phyloP scores from a whole-genome alignment of 2,113 vertebrate species.

The Protobothrops mucrosquamatus region DNA sequence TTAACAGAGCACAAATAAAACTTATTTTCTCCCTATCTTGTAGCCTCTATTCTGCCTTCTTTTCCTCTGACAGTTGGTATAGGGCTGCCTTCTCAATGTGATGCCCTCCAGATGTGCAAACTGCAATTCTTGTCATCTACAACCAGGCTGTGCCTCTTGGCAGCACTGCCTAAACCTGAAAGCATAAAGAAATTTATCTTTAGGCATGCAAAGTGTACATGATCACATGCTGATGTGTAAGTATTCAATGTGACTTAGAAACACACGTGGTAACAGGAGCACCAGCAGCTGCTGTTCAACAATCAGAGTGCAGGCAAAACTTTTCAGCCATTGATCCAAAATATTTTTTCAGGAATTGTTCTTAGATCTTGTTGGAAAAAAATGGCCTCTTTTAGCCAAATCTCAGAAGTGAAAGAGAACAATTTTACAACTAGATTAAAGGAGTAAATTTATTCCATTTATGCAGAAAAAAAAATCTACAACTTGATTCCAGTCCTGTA shows the following conservation, averaged over 20 bases:
- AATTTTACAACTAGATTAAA: background rate
- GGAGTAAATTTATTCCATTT: background rate
- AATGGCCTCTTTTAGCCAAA: background rate
- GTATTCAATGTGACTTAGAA: background rate
- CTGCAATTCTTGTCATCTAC: background rate
- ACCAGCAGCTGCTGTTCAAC: background rate
- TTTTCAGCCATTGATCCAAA: background rate
- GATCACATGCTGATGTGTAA: background rate
- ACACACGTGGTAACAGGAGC: background rate
- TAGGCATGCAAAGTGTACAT: background rate
- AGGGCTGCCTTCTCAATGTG: background rate
- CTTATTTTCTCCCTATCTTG: background rate
- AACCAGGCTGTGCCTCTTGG: background rate
- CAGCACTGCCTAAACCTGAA: background rate
- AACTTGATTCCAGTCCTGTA: accelerated
- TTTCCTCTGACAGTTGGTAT: background rate
- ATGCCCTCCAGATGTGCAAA: background rate
- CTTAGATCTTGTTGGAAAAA: background rate
- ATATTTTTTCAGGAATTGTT: background rate
- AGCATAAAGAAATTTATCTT: background rate
- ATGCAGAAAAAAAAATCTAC: background rate
- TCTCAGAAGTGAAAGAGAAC: background rate
- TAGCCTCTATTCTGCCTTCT: background rate
- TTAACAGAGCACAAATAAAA: background rate
- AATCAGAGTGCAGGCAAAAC: background rate